A percentile compares a stretch with the other conserved stretches of the same genome.
These are phyloP conservation scores for Austrofundulus limnaeus DNA, from an alignment of 2,113 vertebrate species.

Conservation along the genomic window DNA sequence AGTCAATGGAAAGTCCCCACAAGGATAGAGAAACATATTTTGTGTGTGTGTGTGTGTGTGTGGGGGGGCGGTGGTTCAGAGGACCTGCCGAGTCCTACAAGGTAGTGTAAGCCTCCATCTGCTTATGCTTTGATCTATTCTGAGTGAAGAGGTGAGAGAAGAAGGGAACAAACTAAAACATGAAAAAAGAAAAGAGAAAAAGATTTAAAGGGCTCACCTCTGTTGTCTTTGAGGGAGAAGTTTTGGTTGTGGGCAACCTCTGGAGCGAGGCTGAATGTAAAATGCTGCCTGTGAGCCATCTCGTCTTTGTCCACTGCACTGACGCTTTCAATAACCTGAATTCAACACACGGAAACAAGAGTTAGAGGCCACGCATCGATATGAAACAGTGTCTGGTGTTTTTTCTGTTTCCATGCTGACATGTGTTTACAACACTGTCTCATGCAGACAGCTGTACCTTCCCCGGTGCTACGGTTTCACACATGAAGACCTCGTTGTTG, in stretches of 20 bases:
- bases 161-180: constrained; percentile 14
- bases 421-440: background rate
- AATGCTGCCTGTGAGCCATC: constrained; percentile 88
- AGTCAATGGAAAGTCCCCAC: too few relatives aligned
- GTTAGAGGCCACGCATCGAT: background rate
- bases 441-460: constrained; percentile 78
- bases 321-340: constrained; percentile 82
- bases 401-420: background rate
- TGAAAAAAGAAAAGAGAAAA: background rate
- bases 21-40: too few relatives aligned
- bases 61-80: constrained; percentile 38
- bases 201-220: constrained; percentile 81
- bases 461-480: constrained; percentile 86
- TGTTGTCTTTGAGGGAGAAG: constrained; percentile 95
- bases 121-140: constrained; percentile 65
- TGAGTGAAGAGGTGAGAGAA: constrained; percentile 23
- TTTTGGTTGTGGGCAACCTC: constrained; percentile 93
- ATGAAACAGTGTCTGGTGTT: background rate
- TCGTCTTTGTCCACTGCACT: constrained; percentile 97
- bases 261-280: constrained; percentile 89
- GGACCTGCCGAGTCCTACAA: constrained; percentile 66
- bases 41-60: constrained; percentile 22
- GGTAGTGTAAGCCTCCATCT: constrained; percentile 65
- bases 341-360: background rate
- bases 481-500: constrained; percentile 90